A percentile compares a stretch with the other conserved stretches of the same genome.
phyloP scores from a whole-genome alignment of 2,113 vertebrate species.

The Nipponia nippon region DNA sequence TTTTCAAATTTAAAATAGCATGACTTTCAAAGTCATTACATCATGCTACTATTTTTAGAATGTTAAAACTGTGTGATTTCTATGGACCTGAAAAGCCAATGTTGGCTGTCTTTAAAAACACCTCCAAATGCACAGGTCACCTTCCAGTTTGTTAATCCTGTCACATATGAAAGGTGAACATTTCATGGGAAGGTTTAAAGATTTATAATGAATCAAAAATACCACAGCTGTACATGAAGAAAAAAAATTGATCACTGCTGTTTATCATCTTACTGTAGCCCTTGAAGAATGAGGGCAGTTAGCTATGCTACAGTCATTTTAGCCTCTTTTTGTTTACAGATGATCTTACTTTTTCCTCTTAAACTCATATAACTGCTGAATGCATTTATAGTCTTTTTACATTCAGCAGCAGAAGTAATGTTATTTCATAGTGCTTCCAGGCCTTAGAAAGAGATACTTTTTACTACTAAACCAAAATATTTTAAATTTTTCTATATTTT shows the following conservation, averaged over 20 bases:
- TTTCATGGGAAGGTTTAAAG: background rate
- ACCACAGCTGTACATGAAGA: background rate
- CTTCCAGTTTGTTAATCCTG: accelerated
- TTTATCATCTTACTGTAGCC: background rate
- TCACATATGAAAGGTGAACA: background rate
- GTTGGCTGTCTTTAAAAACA: background rate
- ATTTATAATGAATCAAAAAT: background rate
- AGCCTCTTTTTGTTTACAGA: background rate
- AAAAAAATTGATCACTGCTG: background rate
- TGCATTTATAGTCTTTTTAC: background rate
- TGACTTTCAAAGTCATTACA: background rate
- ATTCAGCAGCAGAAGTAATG: background rate
- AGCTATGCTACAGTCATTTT: background rate
- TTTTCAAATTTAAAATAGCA: background rate
- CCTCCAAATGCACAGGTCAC: background rate
- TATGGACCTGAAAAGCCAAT: background rate
- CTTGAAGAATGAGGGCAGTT: background rate
- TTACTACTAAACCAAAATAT: background rate
- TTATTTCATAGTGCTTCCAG: background rate
- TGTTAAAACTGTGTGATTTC: background rate
- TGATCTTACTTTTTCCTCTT: background rate
- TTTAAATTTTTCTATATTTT: background rate
- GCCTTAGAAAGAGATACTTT: background rate
- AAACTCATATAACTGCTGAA: background rate
- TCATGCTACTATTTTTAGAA: background rate